phyloP scores from a whole-genome alignment of 2,113 vertebrate species.

The Lophura nycthemera region DNA sequence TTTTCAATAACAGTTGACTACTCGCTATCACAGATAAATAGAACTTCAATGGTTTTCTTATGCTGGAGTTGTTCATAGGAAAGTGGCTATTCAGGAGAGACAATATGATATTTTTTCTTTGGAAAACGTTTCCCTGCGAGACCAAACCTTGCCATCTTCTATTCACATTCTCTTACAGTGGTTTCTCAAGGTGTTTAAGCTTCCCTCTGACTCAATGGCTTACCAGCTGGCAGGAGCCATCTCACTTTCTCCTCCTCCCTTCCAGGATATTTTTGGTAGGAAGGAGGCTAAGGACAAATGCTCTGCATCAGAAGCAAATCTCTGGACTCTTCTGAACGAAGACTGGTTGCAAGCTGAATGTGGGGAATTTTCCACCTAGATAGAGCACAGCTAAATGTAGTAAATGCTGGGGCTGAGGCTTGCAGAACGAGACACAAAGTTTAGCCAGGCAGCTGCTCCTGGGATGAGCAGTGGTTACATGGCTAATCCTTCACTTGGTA shows the following conservation, averaged over 20 bases:
- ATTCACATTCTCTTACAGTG: not conserved
- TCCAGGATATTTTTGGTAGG: not conserved
- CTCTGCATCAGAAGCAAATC: not conserved
- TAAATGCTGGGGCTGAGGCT: not conserved
- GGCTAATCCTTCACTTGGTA: not conserved
- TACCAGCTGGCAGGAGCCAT: not conserved
- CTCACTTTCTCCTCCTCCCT: not conserved
- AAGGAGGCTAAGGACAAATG: not conserved
- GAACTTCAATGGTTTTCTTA: not conserved
- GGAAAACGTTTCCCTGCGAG: not conserved
- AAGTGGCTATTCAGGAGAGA: not conserved
- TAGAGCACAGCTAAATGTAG: not conserved
- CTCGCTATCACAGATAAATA: not conserved
- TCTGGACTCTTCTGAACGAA: not conserved
- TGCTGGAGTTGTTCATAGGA: not conserved
- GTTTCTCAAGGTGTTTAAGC: not conserved
- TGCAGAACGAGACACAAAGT: not conserved
- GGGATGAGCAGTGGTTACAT: not conserved
- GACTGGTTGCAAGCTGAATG: not conserved
- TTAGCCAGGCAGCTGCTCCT: not conserved
- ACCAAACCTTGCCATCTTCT: fast-evolving
- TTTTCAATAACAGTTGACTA: not conserved
- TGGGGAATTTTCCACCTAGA: not conserved
- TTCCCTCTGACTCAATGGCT: not conserved
- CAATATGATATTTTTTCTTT: not conserved